phyloP scores from a whole-genome alignment of 2,888 invertebrate genomes.

The Agrilus biguttatus region DNA sequence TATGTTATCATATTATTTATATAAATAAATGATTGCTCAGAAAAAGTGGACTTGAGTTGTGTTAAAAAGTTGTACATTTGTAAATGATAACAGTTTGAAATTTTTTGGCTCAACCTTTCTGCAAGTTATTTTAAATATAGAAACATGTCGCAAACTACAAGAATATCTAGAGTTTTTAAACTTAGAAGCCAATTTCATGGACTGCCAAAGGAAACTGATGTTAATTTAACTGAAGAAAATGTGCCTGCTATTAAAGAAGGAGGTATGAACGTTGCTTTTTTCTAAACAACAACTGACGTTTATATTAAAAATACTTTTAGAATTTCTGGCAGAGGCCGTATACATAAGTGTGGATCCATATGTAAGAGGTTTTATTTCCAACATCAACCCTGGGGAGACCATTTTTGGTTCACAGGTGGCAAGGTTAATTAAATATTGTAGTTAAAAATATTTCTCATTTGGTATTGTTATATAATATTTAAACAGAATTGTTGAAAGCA shows the following conservation, averaged over 20 bases:
- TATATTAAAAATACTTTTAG: conserved; percentile 29
- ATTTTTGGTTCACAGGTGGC: conserved; percentile 62
- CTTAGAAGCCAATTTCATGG: conserved; percentile 39
- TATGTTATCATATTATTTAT: too few relatives aligned
- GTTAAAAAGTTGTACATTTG: too few relatives aligned
- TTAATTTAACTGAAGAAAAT: conserved; percentile 52
- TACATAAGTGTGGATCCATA: conserved; percentile 62
- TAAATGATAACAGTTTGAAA: too few relatives aligned
- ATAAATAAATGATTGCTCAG: too few relatives aligned
- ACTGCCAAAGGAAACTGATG: conserved; percentile 48
- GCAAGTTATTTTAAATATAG: too few relatives aligned
- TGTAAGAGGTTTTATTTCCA: conserved; percentile 44
- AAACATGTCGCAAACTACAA: too few relatives aligned
- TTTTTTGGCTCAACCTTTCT: too few relatives aligned
- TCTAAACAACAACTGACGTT: not conserved
- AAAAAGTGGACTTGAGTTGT: too few relatives aligned
- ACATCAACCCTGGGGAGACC: conserved; percentile 39
- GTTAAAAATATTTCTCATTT: not conserved
- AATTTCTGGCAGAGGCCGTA: conserved; percentile 51
- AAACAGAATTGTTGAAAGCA: conserved; percentile 52
- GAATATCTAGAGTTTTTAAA: too few relatives aligned
- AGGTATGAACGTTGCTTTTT: conserved; percentile 32
- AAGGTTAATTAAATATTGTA: conserved; percentile 31
- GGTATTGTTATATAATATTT: conserved; percentile 4
- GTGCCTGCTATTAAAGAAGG: conserved; percentile 49